Evolutionary conservation across 2,888 invertebrate species (phyloP), one percentile per base, ranked within the genome.

Genomic region (Rhorus exstirpatorius): DNA sequence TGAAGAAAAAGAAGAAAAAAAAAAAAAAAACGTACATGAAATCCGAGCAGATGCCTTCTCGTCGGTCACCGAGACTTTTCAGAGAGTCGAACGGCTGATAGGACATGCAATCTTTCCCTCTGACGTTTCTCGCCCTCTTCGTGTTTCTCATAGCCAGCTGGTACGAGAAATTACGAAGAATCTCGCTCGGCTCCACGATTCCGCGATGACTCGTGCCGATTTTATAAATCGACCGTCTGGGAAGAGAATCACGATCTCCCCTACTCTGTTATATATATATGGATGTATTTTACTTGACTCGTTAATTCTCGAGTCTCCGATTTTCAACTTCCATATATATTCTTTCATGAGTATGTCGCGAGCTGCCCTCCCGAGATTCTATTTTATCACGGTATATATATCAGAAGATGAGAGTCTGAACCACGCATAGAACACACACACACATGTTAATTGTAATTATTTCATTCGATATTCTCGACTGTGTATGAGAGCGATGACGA

Each of bases 131-230:
- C 58, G 31, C 35, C n/a, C 26, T 55, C 55, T 14, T 35, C 63
- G 74, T 67, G 67, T 76, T 71, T 76, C 79, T 79, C 84, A 79
- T 82, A 85, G 74, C 67, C 46, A 31, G 60, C 24, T 17, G 12
- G 19, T 51, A 79, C 83, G 77, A 75, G 83, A 79, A 84, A 84
- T 84, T 83, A 85, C 24, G 86, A 79, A 83, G 83, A 85, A 86
- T 86, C 81, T 58, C 53, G 51, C 63, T 61, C 24, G 58, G 17
- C 55, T 67, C 41, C 46, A 81, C 80, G 84, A 87, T 17, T 14
- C 17, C 26, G 88, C 88, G 85, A 85, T 86, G 87, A 86, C 86
- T 87, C 86, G 85, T 87, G 85, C 85, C 84, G 86, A 86, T 86
- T 85, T 88, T 72, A 65, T 60, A 51, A 38, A 60, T 44, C 49